Percentiles rank a stretch among this genome's conserved stretches.
Evolutionary conservation across 2,113 vertebrate species (phyloP).

Genomic region (Mesitornis unicolor): DNA sequence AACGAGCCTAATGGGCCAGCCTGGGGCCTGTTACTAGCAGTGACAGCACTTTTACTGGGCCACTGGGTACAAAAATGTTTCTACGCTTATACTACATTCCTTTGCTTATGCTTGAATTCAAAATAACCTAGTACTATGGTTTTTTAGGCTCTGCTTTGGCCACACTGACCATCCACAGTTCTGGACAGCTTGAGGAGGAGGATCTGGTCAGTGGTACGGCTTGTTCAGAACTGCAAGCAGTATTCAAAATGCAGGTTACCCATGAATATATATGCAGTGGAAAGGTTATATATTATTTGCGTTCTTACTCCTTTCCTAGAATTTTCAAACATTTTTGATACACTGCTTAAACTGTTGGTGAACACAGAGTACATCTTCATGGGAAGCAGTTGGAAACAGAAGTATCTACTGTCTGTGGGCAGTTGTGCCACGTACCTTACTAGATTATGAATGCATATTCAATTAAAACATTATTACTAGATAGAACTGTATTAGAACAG

Average conservation of each 20-base stretch:
- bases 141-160: neutral
- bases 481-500: neutral
- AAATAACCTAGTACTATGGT: fast-evolving
- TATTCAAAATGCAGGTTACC: neutral
- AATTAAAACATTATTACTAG: neutral
- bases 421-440: neutral
- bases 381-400: neutral
- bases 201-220: neutral
- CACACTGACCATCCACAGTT: no score
- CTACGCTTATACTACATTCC: neutral
- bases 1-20: fast-evolving
- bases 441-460: neutral
- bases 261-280: neutral
- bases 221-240: neutral
- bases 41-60: neutral
- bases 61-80: neutral
- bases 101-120: neutral
- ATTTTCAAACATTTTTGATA: neutral
- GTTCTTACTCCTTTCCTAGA: neutral
- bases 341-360: neutral
- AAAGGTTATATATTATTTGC: neutral
- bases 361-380: neutral
- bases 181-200: neutral
- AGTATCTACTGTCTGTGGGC: neutral
- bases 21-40: neutral